These are phyloP conservation scores for Malurus melanocephalus DNA, from an alignment of 2,113 vertebrate species.

Conservation along the genomic window DNA sequence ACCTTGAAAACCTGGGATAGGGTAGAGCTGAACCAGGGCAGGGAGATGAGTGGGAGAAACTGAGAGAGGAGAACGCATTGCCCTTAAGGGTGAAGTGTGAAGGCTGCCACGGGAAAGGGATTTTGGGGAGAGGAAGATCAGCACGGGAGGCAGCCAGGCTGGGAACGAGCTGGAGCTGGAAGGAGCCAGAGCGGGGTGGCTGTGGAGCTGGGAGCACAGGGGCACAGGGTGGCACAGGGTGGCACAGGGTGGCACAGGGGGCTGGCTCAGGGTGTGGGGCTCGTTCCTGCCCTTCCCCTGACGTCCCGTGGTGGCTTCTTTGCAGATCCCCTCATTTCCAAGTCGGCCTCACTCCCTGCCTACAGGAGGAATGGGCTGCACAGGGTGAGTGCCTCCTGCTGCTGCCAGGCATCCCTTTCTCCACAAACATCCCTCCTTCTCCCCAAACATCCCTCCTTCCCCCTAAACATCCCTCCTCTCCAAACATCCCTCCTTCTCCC, in stretches of 20 bases:
- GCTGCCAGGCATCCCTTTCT: not conserved
- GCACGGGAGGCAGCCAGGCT: not conserved
- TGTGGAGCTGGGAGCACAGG: not conserved
- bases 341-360: slow-evolving; percentile 91
- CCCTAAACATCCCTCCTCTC: not conserved
- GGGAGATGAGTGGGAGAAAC: not conserved
- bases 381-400: slow-evolving; percentile 75
- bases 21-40: not conserved
- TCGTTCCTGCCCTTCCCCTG: not conserved
- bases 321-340: slow-evolving; percentile 90
- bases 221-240: not conserved
- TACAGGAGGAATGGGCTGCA: slow-evolving; percentile 93
- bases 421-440: not conserved
- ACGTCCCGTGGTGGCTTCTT: not conserved
- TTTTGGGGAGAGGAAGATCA: not conserved
- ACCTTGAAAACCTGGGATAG: not conserved
- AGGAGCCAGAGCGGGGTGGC: not conserved
- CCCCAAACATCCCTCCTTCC: not conserved
- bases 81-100: not conserved
- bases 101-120: not conserved
- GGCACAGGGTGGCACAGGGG: not conserved
- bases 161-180: not conserved
- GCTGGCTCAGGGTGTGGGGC: not conserved
- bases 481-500: not conserved
- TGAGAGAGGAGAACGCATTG: not conserved